Conservation (phyloP, 2,888 invertebrate genomes). For the Aethes cnicana region DNA sequence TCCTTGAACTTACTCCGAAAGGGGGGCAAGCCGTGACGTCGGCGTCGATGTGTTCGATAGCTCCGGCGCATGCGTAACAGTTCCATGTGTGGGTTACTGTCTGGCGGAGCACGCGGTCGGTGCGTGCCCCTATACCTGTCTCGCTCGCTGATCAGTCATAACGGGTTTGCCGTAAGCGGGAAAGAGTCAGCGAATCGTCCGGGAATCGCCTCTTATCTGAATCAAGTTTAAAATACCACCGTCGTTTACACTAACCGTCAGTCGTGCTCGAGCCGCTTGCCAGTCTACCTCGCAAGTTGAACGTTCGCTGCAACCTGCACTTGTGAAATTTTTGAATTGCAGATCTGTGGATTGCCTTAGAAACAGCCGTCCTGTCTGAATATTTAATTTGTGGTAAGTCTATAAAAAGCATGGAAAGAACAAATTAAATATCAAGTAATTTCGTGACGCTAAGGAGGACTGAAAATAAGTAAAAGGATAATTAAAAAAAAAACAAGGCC, state of each 20-base stretch:
- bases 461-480: constrained; percentile 14
- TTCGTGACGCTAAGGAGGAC: no score
- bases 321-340: constrained; percentile 64
- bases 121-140: constrained; percentile 66
- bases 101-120: constrained; percentile 68
- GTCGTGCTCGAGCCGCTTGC: constrained; percentile 67
- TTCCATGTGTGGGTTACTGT: constrained; percentile 62
- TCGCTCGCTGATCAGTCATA: constrained; percentile 52
- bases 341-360: constrained; percentile 51
- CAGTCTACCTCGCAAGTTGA: constrained; percentile 47
- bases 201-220: constrained; percentile 61
- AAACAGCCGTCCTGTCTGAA: constrained; percentile 6
- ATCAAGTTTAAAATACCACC: constrained; percentile 73
- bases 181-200: constrained; percentile 39
- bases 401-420: constrained; percentile 32
- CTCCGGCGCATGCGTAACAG: constrained; percentile 70
- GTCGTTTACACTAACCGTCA: constrained; percentile 62
- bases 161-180: constrained; percentile 47
- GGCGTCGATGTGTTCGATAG: constrained; percentile 62
- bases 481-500: constrained; percentile 23
- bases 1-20: constrained; percentile 57
- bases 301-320: constrained; percentile 47
- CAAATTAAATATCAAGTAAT: constrained; percentile 15
- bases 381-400: constrained; percentile 56
- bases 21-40: constrained; percentile 63